Conservation (phyloP, 2,113 vertebrate species). For the Uria lomvia region DNA sequence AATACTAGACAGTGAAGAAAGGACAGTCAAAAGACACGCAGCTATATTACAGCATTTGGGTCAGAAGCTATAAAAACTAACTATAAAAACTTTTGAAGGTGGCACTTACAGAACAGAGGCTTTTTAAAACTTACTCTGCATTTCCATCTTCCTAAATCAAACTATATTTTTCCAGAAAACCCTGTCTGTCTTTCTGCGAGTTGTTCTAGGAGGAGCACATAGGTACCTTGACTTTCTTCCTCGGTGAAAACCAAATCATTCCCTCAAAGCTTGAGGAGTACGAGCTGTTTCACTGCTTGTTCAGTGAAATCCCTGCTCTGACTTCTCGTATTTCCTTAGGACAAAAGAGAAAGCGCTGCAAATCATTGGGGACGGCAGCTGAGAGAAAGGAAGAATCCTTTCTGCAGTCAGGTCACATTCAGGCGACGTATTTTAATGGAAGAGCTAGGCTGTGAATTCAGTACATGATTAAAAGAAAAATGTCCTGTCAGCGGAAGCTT, state of each 20-base stretch:
- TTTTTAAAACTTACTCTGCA: background rate
- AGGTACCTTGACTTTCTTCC: background rate
- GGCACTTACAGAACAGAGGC: background rate
- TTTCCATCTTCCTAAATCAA: background rate
- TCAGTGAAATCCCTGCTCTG: background rate
- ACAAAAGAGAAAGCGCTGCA: background rate
- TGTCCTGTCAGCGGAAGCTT: background rate
- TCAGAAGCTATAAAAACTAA: background rate
- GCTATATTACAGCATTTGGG: background rate
- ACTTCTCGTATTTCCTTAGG: background rate
- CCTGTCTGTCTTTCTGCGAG: background rate
- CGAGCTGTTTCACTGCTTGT: background rate
- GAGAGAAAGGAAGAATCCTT: background rate
- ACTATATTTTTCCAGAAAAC: background rate
- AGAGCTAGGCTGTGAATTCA: background rate
- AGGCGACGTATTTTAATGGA: background rate
- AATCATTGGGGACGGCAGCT: background rate
- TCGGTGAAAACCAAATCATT: background rate
- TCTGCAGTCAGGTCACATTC: slow-evolving; percentile 37
- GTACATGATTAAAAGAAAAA: slow-evolving; percentile 44
- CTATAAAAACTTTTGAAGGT: background rate
- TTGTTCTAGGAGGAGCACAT: background rate
- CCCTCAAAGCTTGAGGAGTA: background rate
- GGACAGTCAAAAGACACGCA: background rate
- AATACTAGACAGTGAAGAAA: background rate